These are phyloP conservation scores for Eurytoma adleriae DNA, from an alignment of 2,888 invertebrate genomes.

Conservation along the genomic window DNA sequence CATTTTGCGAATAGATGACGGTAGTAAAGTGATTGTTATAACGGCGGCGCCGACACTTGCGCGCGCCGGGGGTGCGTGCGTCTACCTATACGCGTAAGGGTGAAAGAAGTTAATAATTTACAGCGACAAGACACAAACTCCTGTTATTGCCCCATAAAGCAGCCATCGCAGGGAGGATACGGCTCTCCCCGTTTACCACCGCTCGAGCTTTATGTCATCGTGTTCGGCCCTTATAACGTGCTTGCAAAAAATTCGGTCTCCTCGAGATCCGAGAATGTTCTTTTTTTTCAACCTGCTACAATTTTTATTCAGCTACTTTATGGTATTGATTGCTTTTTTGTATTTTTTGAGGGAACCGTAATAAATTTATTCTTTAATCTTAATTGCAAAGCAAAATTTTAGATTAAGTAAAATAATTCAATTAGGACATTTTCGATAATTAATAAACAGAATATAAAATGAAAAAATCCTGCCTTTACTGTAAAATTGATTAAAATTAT, in stretches of 20 bases:
- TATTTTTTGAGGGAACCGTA: too few species aligned
- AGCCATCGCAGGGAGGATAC: constrained; percentile 60
- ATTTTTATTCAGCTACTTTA: too few species aligned
- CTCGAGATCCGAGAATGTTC: background rate
- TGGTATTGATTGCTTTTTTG: too few species aligned
- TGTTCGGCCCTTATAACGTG: background rate
- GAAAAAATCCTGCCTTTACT: too few species aligned
- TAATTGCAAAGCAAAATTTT: too few species aligned
- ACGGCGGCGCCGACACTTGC: constrained; percentile 8
- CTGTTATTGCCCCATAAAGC: constrained; percentile 73
- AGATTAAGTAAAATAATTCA: too few species aligned
- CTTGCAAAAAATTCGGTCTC: constrained; percentile 8
- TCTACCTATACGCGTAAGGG: background rate
- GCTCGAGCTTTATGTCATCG: constrained; percentile 38
- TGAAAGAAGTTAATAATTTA: constrained; percentile 70
- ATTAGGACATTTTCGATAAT: too few species aligned
- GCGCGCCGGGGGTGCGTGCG: background rate
- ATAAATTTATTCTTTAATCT: too few species aligned
- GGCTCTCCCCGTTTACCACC: constrained; percentile 58
- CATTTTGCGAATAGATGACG: constrained; percentile 12
- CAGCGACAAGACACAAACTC: constrained; percentile 69
- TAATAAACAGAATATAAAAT: too few species aligned
- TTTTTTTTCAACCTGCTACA: constrained; percentile 6
- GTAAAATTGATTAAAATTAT: too few species aligned
- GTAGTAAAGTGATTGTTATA: constrained; percentile 39